Percentiles rank a stretch among this genome's conserved stretches.
Conservation (phyloP, 2,888 invertebrate species). For the Luperina nickerlii region DNA sequence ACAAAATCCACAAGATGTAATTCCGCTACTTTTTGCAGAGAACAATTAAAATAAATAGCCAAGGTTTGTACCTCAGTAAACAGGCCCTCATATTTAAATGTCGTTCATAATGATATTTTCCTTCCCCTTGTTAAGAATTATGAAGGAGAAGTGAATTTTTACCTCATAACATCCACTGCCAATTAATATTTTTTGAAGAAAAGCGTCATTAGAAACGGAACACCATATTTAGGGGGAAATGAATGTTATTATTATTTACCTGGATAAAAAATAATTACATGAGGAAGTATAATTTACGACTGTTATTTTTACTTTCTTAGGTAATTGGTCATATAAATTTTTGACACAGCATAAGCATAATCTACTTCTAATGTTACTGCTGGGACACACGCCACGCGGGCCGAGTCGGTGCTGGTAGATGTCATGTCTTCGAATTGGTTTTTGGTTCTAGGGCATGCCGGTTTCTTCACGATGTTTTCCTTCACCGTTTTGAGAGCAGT, state of each 20-base stretch:
- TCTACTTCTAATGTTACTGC: background rate
- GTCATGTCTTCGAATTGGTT: background rate
- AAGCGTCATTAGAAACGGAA: slow-evolving; percentile 49
- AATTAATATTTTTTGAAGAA: slow-evolving; percentile 55
- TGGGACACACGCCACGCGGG: background rate
- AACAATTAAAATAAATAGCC: slow-evolving; percentile 60
- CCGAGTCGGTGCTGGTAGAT: background rate
- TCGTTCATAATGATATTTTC: slow-evolving; percentile 53
- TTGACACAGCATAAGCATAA: background rate
- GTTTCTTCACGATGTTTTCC: background rate
- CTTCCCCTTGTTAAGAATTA: slow-evolving; percentile 44
- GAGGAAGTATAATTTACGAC: slow-evolving; percentile 8
- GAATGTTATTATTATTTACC: slow-evolving; percentile 30
- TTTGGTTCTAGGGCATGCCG: background rate
- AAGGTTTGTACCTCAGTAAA: slow-evolving; percentile 31
- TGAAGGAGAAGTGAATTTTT: slow-evolving; percentile 38
- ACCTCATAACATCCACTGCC: slow-evolving; percentile 27
- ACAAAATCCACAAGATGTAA: slow-evolving; percentile 39
- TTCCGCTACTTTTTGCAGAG: slow-evolving; percentile 18
- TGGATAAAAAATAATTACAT: slow-evolving; percentile 26
- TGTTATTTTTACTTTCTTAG: slow-evolving; percentile 34
- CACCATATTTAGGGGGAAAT: slow-evolving; percentile 18
- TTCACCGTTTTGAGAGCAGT: background rate
- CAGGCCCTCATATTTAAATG: slow-evolving; percentile 59
- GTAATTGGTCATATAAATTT: background rate